Evolutionary conservation across 2,888 invertebrate species (phyloP), one percentile per base, ranked within the genome.

Genomic region (Drosophila subsilvestris): DNA sequence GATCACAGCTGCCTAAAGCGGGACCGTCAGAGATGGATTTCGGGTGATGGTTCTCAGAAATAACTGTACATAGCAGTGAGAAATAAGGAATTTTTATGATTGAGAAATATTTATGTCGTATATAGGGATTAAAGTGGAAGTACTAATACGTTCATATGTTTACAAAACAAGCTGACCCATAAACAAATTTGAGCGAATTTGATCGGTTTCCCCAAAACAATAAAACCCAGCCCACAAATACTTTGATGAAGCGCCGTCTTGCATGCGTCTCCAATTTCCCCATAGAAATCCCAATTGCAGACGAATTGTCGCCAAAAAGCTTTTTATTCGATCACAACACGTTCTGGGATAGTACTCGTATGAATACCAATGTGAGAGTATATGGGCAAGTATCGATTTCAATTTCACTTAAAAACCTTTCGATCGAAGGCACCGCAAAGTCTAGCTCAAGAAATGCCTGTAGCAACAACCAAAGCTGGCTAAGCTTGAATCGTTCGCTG

Each of bases 301-400:
- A 86, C 84, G 65, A 84, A 75, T 71, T 74, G 81, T 80, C 79
- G 79, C 75, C 87, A 53, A 65, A 57, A 50, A 44, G n/a, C 17
- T 14, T 29, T 51, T 57, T 45, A 25, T 51, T 42, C 22, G 25
- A 20, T 18, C 25, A 17, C 22, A 43, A 53, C 50, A 67, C 14
- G 57, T 43, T 60, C 49, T 20, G 22, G 22, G 27, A 2, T 27
- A 8, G 3, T 14, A 14, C 14, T 14, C 32, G 32, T 1, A 14
- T 5, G 32, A 14, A 37, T 14, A 14, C 1, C 5, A 14, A 44
- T 56, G 44, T n/a, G 18, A 7, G 45, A 55, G 63, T 49, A 57
- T 69, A 78, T 66, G 61, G 72, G 48, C 44, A 22, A 57, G 58
- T 74, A 67, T 86, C 69, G 73, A 76, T 78, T 84, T 70, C 81